Evolutionary conservation across 2,113 vertebrate genomes (phyloP).

Genomic region (Oncorhynchus nerka): DNA sequence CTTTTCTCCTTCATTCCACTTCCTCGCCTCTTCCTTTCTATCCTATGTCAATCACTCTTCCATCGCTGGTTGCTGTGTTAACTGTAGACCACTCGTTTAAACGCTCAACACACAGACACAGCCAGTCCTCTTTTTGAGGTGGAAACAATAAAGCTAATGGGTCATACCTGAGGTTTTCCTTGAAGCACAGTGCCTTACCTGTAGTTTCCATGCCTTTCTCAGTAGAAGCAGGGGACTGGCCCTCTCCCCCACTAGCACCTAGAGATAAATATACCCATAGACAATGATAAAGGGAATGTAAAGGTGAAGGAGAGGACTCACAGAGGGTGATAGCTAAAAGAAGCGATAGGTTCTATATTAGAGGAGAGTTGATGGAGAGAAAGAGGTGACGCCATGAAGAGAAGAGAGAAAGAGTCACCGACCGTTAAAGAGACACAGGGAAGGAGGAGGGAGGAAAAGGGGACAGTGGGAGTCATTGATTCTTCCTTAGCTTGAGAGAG

Average conservation of each 20-base stretch:
- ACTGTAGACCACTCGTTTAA: conserved; percentile 20
- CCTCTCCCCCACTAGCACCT: conserved; percentile 28
- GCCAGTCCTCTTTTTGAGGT: conserved; percentile 49
- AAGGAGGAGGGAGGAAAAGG: not conserved
- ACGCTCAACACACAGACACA: conserved; percentile 27
- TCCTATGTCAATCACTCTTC: conserved; percentile 42
- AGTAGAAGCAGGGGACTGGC: conserved; percentile 51
- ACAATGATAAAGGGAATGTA: conserved; percentile 48
- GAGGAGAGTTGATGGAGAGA: conserved; percentile 35
- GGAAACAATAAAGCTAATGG: conserved; percentile 60
- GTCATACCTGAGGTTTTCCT: conserved; percentile 42
- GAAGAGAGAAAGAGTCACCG: not conserved
- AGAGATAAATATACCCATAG: conserved; percentile 3
- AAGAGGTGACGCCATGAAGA: not conserved
- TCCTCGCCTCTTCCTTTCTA: conserved; percentile 36
- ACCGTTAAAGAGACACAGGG: conserved; percentile 10
- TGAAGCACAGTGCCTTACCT: conserved; percentile 37
- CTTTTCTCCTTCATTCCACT: conserved; percentile 64
- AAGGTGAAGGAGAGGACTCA: conserved; percentile 36
- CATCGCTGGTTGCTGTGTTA: conserved; percentile 19
- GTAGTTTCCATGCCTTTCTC: conserved; percentile 64
- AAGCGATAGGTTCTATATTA: conserved; percentile 38
- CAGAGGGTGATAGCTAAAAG: conserved; percentile 10
- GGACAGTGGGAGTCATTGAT: conserved; percentile 2
- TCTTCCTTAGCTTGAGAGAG: not conserved